Evolutionary conservation across 2,113 vertebrate genomes (phyloP).

Genomic region (Odocoileus virginianus): DNA sequence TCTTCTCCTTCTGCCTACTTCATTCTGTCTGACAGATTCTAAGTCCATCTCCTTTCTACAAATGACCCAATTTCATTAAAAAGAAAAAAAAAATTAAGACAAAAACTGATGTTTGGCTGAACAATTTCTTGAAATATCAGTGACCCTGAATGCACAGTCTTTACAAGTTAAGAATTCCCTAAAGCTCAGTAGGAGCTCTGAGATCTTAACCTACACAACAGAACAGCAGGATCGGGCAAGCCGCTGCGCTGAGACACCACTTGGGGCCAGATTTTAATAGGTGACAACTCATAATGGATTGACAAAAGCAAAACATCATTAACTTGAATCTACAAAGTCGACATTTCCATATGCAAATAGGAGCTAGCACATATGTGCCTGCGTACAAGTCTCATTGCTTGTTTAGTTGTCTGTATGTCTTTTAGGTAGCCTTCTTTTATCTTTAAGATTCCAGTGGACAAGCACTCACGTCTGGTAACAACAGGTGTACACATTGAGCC

Average conservation of each 20-base stretch:
- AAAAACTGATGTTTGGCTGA: not conserved
- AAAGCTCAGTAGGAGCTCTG: not conserved
- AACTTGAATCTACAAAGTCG: constrained; percentile 70
- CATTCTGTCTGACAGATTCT: not conserved
- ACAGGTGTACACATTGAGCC: constrained; percentile 59
- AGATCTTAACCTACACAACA: constrained; percentile 43
- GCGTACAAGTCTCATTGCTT: constrained; percentile 72
- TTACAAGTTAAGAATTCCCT: constrained; percentile 25
- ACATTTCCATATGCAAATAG: constrained; percentile 74
- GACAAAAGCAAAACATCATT: constrained; percentile 72
- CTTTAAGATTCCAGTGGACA: constrained; percentile 52
- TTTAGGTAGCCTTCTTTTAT: constrained; percentile 50
- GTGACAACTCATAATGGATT: constrained; percentile 70
- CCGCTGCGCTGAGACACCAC: constrained; percentile 57
- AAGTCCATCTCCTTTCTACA: not conserved
- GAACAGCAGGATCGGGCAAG: constrained; percentile 58
- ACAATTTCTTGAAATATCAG: constrained; percentile 30
- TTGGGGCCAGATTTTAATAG: constrained; percentile 71
- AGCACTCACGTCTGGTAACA: constrained; percentile 43
- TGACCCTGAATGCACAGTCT: constrained; percentile 33
- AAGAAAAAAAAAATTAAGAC: not conserved
- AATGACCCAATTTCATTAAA: not conserved
- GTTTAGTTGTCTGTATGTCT: constrained; percentile 71
- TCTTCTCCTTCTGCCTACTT: not conserved
- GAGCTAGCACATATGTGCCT: constrained; percentile 59